phyloP scores from a whole-genome alignment of 2,797 vertebrate genomes.

The Buceros bicornis region DNA sequence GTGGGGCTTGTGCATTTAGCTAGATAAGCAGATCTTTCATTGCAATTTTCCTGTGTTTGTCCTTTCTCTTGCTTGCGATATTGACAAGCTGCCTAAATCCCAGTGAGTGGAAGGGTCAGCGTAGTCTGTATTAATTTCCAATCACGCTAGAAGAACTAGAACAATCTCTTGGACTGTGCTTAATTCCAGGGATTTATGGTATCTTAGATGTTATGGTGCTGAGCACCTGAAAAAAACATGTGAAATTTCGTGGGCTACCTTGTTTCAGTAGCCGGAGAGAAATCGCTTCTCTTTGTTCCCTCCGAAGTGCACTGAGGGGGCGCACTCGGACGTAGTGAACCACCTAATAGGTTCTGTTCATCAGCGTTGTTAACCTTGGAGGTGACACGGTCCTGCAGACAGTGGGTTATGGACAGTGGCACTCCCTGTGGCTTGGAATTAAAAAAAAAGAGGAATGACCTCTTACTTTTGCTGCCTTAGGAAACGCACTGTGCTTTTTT shows the following conservation, averaged over 20 bases:
- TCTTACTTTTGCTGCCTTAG: background rate
- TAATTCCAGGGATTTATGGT: slow-evolving; percentile 27
- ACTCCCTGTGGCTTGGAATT: background rate
- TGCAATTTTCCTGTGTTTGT: slow-evolving; percentile 56
- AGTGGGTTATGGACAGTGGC: background rate
- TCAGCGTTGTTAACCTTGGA: background rate
- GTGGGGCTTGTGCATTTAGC: slow-evolving; percentile 37
- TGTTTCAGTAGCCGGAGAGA: slow-evolving; percentile 2
- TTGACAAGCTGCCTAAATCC: slow-evolving; percentile 51
- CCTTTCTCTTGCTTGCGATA: slow-evolving; percentile 49
- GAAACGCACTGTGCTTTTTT: background rate
- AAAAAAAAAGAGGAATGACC: background rate
- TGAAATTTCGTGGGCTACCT: background rate
- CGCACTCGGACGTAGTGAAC: background rate
- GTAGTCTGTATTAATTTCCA: slow-evolving; percentile 46
- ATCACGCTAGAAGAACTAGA: slow-evolving; percentile 17
- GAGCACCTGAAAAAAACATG: background rate
- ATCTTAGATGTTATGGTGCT: background rate
- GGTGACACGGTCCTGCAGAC: background rate
- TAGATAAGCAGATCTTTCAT: slow-evolving; percentile 64
- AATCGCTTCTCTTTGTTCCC: background rate
- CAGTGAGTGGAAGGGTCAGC: background rate
- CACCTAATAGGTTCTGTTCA: background rate
- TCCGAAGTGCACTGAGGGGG: background rate
- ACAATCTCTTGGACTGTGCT: background rate